Evolutionary conservation across 2,888 invertebrate genomes (phyloP), one percentile per base, ranked within the genome.

Genomic region (Parapristionchus giblindavisi): DNA sequence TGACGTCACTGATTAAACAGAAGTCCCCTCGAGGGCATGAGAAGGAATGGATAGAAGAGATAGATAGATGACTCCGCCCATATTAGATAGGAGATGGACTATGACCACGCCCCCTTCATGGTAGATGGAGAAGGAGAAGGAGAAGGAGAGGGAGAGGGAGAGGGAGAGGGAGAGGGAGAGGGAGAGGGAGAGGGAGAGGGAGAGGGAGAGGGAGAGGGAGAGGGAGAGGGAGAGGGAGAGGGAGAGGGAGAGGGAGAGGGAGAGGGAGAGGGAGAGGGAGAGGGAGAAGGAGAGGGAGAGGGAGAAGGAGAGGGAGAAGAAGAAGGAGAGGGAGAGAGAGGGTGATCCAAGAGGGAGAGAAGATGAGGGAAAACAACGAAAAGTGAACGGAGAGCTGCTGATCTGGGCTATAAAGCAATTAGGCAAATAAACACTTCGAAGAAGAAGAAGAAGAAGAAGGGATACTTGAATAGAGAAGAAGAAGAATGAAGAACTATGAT

Each of bases 381-480:
- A 27, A 61, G 54, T n/a, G n/a, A 32, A 17, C 38, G 61, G 36
- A 60, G 60, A 56, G 14, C 27, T 21, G 11, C 48, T 29, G 40
- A 38, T 40, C 29, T 8, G 32, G 40, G n/a, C 48, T 48, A 21
- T 48, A 11, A 48, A 48, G 48, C 66, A 66, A 66, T 66, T 66
- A 66, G 51, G 51, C 66, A 66, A 66, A 66, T 66, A 66, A 66
- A 66, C 32, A 66, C 21, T 34, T 8, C 29, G 66, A 51, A n/a
- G n/a, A n/a, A n/a, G n/a, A n/a, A n/a, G n/a, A n/a, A n/a, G n/a
- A n/a, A n/a, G n/a, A n/a, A n/a, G n/a, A n/a, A n/a, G n/a, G n/a
- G n/a, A n/a, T n/a, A n/a, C n/a, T n/a, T n/a, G n/a, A n/a, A n/a
- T n/a, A n/a, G n/a, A n/a, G n/a, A n/a, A n/a, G n/a, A n/a, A n/a